Percentiles rank a stretch among this genome's conserved stretches.
Conservation (phyloP, 2,797 vertebrate species). For the Tolypeutes matacus region DNA sequence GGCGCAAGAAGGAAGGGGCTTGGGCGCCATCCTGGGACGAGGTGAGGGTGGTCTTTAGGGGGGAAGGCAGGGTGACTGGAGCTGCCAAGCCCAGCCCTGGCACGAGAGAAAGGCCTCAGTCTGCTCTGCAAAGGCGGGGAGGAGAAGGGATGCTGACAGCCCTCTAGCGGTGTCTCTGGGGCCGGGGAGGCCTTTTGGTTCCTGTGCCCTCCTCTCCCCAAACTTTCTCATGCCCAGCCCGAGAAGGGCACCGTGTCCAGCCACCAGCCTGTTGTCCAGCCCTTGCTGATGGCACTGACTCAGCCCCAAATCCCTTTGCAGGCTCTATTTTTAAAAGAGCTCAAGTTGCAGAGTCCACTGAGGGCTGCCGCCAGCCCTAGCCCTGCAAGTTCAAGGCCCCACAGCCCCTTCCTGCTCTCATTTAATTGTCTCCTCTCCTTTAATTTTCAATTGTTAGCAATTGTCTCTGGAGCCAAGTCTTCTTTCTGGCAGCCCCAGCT, state of each 20-base stretch:
- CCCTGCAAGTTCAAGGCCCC: not conserved
- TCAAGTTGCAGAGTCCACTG: fast-evolving
- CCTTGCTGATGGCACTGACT: not conserved
- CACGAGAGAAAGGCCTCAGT: fast-evolving
- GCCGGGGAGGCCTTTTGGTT: not conserved
- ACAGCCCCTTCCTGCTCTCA: not conserved
- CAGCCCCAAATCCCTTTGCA: not conserved
- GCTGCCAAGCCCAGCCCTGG: not conserved
- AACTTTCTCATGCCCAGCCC: not conserved
- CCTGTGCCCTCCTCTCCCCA: not conserved
- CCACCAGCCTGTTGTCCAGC: fast-evolving
- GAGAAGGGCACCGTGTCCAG: not conserved
- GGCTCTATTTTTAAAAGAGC: not conserved
- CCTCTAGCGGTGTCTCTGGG: not conserved
- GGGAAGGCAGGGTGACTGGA: not conserved
- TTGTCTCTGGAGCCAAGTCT: not conserved
- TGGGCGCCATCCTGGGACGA: not conserved
- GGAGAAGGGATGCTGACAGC: not conserved
- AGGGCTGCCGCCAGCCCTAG: not conserved
- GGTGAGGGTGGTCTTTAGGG: too few species aligned
- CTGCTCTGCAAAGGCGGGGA: not conserved
- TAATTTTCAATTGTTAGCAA: constrained; percentile 51
- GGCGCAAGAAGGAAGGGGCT: not conserved
- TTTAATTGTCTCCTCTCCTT: constrained; percentile 40
- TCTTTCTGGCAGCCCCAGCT: not conserved